Conservation (phyloP, 37 sponge, comb jelly and placozoan genomes). For the Diacarnus erythraeanus region DNA sequence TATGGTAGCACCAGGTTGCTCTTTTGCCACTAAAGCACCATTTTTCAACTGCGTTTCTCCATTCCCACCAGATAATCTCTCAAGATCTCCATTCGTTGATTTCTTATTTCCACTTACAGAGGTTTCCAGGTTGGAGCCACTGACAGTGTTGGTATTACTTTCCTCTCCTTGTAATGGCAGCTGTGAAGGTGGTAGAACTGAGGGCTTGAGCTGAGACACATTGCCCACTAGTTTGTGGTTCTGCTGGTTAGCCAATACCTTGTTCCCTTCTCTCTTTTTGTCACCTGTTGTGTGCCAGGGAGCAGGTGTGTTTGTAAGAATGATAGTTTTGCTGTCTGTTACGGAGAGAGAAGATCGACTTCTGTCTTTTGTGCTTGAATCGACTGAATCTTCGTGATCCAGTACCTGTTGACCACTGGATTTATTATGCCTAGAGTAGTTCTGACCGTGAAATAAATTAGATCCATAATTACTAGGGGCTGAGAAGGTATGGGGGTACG, state of each 20-base stretch:
- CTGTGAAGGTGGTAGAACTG: neutral
- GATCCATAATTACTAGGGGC: constrained; percentile 9
- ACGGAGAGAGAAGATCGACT: constrained; percentile 30
- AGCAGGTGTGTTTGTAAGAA: constrained; percentile 25
- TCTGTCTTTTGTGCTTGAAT: neutral
- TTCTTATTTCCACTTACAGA: neutral
- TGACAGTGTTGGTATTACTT: no score
- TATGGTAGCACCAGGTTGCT: neutral
- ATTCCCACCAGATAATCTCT: neutral
- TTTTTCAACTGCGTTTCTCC: neutral
- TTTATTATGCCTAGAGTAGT: neutral
- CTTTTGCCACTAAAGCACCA: neutral
- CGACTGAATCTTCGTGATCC: neutral
- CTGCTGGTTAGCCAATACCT: neutral
- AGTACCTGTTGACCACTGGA: constrained; percentile 5
- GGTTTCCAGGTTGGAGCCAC: neutral
- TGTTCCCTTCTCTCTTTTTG: neutral
- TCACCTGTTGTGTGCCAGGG: neutral
- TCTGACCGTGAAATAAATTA: neutral
- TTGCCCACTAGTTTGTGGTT: constrained; percentile 2
- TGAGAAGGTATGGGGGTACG: constrained; percentile 3
- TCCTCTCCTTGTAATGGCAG: no score
- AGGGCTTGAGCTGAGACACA: neutral
- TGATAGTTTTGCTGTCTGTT: constrained; percentile 34
- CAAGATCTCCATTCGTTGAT: neutral